phyloP scores from a whole-genome alignment of 2,888 invertebrate species.

The Metalampra italica region DNA sequence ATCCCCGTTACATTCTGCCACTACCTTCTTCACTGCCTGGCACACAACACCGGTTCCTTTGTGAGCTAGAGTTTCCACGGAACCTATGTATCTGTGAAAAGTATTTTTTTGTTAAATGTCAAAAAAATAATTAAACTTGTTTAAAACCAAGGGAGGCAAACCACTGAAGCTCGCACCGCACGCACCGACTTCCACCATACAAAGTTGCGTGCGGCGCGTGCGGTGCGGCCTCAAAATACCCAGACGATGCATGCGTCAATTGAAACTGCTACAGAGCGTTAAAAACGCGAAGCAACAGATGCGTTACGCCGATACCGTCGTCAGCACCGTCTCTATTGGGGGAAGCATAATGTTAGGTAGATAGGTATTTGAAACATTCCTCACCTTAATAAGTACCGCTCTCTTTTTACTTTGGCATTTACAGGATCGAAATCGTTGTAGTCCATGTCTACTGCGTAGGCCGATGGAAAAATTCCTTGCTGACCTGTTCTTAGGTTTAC shows the following conservation, averaged over 20 bases:
- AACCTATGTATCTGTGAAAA: constrained; percentile 87
- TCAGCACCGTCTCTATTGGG: no score
- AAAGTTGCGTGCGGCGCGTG: no score
- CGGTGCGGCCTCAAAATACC: no score
- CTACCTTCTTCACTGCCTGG: constrained; percentile 93
- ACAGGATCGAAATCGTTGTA: constrained; percentile 96
- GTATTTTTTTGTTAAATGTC: not conserved
- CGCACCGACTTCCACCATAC: no score
- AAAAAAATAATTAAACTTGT: not conserved
- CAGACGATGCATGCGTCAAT: no score
- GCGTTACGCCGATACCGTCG: no score
- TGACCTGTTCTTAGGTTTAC: constrained; percentile 96
- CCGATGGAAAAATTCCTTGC: constrained; percentile 97
- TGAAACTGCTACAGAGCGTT: no score
- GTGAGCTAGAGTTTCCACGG: constrained; percentile 96
- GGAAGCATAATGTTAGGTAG: no score
- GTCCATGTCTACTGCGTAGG: constrained; percentile 97
- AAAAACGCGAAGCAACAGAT: no score
- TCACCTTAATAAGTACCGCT: constrained; percentile 89
- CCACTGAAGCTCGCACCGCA: no score
- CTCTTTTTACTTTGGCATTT: constrained; percentile 89
- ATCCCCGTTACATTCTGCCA: constrained; percentile 82
- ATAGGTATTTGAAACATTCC: not conserved
- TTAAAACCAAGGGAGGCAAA: no score
- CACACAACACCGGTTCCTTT: constrained; percentile 98